These are phyloP conservation scores for Punctoribates punctum DNA, from an alignment of 2,888 invertebrate genomes.

Conservation along the genomic window DNA sequence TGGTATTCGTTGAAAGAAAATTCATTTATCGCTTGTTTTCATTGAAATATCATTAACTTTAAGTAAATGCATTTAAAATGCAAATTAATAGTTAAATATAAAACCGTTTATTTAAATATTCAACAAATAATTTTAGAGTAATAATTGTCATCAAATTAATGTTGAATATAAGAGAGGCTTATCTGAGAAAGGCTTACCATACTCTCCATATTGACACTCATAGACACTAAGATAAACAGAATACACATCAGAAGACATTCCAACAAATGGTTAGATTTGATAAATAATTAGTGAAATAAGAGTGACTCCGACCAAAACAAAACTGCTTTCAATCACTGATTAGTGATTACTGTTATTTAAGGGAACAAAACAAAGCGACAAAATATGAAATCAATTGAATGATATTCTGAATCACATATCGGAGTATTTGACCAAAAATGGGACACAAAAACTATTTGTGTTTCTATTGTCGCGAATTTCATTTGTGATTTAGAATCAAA, in stretches of 20 bases:
- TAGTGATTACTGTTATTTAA: background rate
- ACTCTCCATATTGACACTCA: slow-evolving; percentile 24
- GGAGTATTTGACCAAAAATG: slow-evolving; percentile 12
- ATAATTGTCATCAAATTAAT: too few species aligned
- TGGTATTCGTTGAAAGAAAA: too few species aligned
- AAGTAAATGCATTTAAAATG: too few species aligned
- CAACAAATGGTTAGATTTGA: background rate
- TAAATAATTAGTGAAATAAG: background rate
- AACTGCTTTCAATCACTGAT: background rate
- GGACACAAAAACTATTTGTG: slow-evolving; percentile 7
- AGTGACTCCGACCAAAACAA: background rate
- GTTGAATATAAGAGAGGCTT: too few species aligned
- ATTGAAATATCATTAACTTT: too few species aligned
- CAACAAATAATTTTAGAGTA: too few species aligned
- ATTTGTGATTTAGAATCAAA: slow-evolving; percentile 18
- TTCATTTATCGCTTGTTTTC: too few species aligned
- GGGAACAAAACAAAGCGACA: background rate
- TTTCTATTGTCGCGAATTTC: background rate
- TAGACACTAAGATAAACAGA: slow-evolving; percentile 5
- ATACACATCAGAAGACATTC: slow-evolving; percentile 12
- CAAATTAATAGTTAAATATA: too few species aligned
- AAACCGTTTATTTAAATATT: too few species aligned
- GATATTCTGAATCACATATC: slow-evolving; percentile 8
- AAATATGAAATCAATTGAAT: background rate
- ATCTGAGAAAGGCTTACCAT: background rate